Percentiles rank a stretch among this genome's conserved stretches.
phyloP scores from a whole-genome alignment of 2,888 invertebrate species.

The Cerastis leucographa region DNA sequence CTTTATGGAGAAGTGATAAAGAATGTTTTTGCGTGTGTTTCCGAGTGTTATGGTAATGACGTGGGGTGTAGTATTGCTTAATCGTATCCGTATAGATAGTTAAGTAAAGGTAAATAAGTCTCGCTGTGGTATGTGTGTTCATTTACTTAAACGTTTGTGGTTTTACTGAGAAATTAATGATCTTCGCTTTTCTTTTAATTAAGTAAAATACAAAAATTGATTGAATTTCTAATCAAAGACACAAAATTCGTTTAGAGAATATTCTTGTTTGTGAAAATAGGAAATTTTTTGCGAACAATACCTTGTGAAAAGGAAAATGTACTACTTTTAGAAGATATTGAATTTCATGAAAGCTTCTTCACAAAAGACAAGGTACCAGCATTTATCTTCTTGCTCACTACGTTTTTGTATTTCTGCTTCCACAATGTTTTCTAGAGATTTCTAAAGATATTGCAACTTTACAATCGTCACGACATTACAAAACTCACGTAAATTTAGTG shows the following conservation, averaged over 20 bases:
- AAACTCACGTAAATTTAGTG: background rate
- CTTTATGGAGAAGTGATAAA: conserved; percentile 34
- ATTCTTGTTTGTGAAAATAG: background rate
- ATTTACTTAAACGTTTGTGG: conserved; percentile 32
- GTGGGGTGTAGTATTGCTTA: conserved; percentile 49
- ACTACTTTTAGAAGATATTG: background rate
- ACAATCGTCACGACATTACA: background rate
- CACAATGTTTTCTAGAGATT: background rate
- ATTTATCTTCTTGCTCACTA: background rate
- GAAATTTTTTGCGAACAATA: background rate
- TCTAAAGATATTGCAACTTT: background rate
- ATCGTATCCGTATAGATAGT: conserved; percentile 51
- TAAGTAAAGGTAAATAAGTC: conserved; percentile 54
- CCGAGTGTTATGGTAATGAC: conserved; percentile 31
- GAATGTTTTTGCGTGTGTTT: conserved; percentile 36
- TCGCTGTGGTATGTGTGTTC: conserved; percentile 26
- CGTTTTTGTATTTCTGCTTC: background rate
- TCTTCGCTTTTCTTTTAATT: background rate
- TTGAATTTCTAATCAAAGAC: background rate
- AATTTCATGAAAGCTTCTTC: background rate
- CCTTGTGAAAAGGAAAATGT: background rate
- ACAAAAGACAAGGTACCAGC: background rate
- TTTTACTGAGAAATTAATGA: conserved; percentile 14
- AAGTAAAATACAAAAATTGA: background rate
- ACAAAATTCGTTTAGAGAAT: background rate